A percentile compares a stretch with the other conserved stretches of the same genome.
These are phyloP conservation scores for Clarias magur DNA, from an alignment of 2,113 vertebrate species.

Conservation along the genomic window DNA sequence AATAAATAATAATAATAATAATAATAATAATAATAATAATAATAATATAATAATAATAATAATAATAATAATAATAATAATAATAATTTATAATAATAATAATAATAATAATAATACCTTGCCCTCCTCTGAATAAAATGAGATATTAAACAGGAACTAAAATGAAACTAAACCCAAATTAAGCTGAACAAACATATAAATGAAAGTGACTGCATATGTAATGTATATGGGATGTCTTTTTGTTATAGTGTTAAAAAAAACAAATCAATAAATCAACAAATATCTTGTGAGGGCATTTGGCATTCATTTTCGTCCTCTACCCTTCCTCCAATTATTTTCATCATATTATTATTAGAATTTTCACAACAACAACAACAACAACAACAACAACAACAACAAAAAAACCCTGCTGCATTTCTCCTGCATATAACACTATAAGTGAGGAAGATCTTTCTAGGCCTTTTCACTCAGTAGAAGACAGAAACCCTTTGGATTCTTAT, in stretches of 20 bases:
- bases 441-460: constrained; percentile 1
- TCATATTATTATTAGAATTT: neutral
- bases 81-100: no score
- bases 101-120: no score
- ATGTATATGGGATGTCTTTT: neutral
- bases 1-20: neutral
- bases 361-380: neutral
- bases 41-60: no score
- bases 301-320: neutral
- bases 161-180: no score
- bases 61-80: no score
- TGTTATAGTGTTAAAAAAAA: neutral
- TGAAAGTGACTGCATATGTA: neutral
- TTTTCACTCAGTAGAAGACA: neutral
- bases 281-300: neutral
- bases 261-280: neutral
- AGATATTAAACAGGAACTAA: no score
- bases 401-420: constrained; percentile 2
- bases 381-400: no score
- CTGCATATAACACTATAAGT: neutral
- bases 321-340: no score
- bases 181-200: neutral
- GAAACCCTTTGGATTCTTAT: constrained; percentile 18
- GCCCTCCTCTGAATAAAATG: no score
- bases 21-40: no score